These are phyloP conservation scores for Chrysodeixis includens DNA, from an alignment of 2,888 invertebrate species.

Conservation along the genomic window DNA sequence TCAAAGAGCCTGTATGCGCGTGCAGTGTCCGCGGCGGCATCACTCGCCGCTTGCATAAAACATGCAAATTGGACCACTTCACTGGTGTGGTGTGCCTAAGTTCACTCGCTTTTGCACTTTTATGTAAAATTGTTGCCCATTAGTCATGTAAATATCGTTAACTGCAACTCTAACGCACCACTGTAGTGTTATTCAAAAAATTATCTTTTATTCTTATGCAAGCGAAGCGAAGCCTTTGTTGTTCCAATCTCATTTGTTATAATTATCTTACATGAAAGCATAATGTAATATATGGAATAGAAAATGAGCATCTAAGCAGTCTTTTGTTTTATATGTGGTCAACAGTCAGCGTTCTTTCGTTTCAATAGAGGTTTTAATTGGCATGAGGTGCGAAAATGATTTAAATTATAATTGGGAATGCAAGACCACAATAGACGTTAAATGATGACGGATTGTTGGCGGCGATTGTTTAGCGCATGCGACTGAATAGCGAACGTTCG, in stretches of 20 bases:
- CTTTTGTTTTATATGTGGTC: conserved; percentile 42
- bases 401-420: conserved; percentile 77
- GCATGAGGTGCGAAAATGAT: conserved; percentile 67
- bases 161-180: conserved; percentile 72
- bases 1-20: conserved; percentile 80
- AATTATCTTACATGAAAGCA: conserved; percentile 40
- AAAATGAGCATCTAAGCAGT: conserved; percentile 43
- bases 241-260: conserved; percentile 48
- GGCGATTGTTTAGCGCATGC: conserved; percentile 76
- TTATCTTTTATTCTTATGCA: conserved; percentile 64
- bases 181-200: conserved; percentile 60
- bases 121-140: conserved; percentile 84
- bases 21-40: conserved; percentile 79
- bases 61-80: conserved; percentile 89
- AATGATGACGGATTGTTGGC: conserved; percentile 76
- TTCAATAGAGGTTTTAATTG: conserved; percentile 68
- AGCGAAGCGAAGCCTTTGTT: conserved; percentile 30
- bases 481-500: conserved; percentile 78
- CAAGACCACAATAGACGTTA: conserved; percentile 76
- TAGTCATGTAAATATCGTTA: conserved; percentile 87
- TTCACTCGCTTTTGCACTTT: conserved; percentile 86
- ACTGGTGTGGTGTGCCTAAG: conserved; percentile 78
- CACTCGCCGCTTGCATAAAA: conserved; percentile 84
- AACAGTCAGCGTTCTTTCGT: conserved; percentile 38
- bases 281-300: conserved; percentile 35